These are phyloP conservation scores for Protaetia brevitarsis DNA, from an alignment of 1,140 invertebrate species.

Conservation along the genomic window DNA sequence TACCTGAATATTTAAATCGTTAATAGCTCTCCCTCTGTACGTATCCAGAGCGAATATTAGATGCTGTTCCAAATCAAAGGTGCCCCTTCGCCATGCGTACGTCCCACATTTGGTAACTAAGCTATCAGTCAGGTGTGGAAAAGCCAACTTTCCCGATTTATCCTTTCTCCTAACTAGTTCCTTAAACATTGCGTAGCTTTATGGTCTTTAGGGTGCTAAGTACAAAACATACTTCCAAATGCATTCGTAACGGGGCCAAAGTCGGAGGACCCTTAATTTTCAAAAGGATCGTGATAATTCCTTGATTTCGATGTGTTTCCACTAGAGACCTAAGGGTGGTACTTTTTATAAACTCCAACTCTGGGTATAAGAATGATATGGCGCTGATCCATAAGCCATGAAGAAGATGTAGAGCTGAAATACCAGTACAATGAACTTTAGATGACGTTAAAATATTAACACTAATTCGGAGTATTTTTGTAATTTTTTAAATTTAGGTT, in stretches of 20 bases:
- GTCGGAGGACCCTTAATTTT: slow-evolving; percentile 55
- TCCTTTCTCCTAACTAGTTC: slow-evolving; percentile 57
- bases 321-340: slow-evolving; percentile 63
- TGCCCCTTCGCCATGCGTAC: slow-evolving; percentile 62
- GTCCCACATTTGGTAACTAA: slow-evolving; percentile 64
- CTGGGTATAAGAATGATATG: slow-evolving; percentile 40
- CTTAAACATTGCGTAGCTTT: slow-evolving; percentile 31
- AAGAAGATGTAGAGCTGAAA: slow-evolving; percentile 37
- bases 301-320: slow-evolving; percentile 67
- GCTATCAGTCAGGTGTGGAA: slow-evolving; percentile 59
- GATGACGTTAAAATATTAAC: neutral
- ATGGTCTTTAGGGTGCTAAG: neutral
- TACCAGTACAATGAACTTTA: neutral
- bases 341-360: slow-evolving; percentile 61
- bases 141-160: slow-evolving; percentile 55
- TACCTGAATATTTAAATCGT: slow-evolving; percentile 72
- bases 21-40: slow-evolving; percentile 64
- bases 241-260: slow-evolving; percentile 39
- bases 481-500: too few species aligned
- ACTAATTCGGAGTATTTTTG: too few species aligned
- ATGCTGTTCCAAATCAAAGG: slow-evolving; percentile 71
- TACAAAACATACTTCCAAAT: slow-evolving; percentile 39
- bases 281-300: slow-evolving; percentile 65
- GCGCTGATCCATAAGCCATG: slow-evolving; percentile 39
- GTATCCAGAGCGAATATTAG: slow-evolving; percentile 59